Evolutionary conservation across 2,797 vertebrate genomes (phyloP).

Genomic region (Gymnopithys bicolor): DNA sequence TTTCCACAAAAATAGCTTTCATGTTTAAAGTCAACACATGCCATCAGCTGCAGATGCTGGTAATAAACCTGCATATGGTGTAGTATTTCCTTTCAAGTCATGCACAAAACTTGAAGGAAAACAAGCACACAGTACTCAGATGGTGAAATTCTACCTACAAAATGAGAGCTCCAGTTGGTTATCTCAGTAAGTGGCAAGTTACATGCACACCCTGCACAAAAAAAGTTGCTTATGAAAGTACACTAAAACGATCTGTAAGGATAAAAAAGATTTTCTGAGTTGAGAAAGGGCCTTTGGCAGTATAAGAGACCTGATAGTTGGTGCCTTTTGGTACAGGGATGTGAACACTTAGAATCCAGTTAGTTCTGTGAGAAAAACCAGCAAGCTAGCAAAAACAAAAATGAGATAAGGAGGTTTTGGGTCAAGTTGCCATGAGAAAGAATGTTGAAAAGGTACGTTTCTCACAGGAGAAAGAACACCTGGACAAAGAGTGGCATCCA

Average conservation of each 20-base stretch:
- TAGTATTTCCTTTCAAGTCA: background rate
- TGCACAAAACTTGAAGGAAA: background rate
- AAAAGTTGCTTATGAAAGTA: background rate
- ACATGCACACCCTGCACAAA: background rate
- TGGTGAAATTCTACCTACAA: background rate
- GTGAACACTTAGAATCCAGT: too few species aligned
- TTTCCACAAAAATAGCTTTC: background rate
- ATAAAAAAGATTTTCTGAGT: too few species aligned
- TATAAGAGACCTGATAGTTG: too few species aligned
- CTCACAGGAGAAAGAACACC: too few species aligned
- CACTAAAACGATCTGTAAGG: background rate
- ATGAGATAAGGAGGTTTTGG: too few species aligned
- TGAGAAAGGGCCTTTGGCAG: too few species aligned
- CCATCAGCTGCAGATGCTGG: background rate
- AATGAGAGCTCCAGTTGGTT: background rate
- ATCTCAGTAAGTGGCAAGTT: background rate
- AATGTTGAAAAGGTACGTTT: too few species aligned
- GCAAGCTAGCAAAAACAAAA: too few species aligned
- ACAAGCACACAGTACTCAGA: background rate
- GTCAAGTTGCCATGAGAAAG: too few species aligned
- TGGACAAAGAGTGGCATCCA: too few species aligned
- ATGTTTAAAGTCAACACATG: background rate
- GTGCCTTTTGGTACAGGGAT: too few species aligned
- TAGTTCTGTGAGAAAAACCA: too few species aligned
- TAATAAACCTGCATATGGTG: background rate